Conservation (phyloP, 2,113 vertebrate species). For the Brachypodius melanocephalos region DNA sequence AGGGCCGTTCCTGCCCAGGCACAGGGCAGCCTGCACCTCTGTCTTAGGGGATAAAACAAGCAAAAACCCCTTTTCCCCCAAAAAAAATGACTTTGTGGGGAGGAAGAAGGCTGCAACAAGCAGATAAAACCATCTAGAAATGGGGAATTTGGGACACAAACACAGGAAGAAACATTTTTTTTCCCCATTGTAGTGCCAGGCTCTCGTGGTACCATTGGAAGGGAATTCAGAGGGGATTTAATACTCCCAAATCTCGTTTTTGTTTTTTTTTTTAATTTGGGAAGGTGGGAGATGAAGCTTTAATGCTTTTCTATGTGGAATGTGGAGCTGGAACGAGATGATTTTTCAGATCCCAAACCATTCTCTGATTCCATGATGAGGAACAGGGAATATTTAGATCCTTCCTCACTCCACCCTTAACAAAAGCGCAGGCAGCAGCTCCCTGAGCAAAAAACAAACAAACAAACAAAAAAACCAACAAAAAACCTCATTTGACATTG, state of each 20-base stretch:
- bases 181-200: neutral
- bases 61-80: neutral
- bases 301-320: neutral
- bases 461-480: too few relatives aligned
- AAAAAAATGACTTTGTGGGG: neutral
- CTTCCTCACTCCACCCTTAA: neutral
- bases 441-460: neutral
- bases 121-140: neutral
- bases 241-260: rapidly evolving
- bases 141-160: neutral
- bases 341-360: neutral
- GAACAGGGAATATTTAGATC: neutral
- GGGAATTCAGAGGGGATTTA: neutral
- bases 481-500: neutral
- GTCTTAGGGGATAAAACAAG: neutral
- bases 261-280: neutral
- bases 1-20: neutral
- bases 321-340: neutral
- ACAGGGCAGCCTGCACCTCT: neutral
- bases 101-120: neutral
- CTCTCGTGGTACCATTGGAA: rapidly evolving
- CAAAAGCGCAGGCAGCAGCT: neutral
- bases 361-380: neutral
- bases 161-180: neutral
- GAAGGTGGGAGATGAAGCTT: neutral